Evolutionary conservation across 2,113 vertebrate species (phyloP).

Genomic region (Herpetotheres cachinnans): DNA sequence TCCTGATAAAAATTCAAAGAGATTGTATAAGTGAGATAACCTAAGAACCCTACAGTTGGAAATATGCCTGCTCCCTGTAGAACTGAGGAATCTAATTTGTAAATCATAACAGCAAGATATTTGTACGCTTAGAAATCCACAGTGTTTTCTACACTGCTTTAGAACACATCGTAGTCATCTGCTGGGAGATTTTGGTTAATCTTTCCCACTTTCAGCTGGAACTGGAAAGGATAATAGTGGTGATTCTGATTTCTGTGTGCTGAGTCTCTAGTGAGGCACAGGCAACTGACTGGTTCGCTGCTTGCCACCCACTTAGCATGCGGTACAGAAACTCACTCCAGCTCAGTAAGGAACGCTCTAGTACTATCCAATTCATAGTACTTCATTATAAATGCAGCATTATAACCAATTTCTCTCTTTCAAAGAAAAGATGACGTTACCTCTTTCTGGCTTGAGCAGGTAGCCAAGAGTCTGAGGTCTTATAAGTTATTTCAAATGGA

Average conservation of each 20-base stretch:
- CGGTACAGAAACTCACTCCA: not conserved
- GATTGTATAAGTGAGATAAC: not conserved
- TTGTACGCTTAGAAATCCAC: not conserved
- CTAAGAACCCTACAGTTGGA: not conserved
- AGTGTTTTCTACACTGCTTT: not conserved
- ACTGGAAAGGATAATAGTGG: not conserved
- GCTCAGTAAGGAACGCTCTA: not conserved
- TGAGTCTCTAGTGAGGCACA: not conserved
- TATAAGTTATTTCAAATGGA: not conserved
- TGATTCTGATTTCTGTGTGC: not conserved
- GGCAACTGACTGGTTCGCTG: not conserved
- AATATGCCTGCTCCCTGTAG: not conserved
- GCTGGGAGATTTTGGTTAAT: not conserved
- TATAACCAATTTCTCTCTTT: not conserved
- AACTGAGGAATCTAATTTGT: not conserved
- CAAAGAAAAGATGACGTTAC: not conserved
- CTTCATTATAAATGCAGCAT: not conserved
- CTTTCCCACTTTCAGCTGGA: not conserved
- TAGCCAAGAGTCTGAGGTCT: not conserved
- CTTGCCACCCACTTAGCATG: not conserved
- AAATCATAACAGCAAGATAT: not conserved
- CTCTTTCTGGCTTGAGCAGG: not conserved
- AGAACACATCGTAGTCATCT: not conserved
- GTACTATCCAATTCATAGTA: not conserved
- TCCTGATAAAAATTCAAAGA: not conserved